A percentile compares a stretch with the other conserved stretches of the same genome.
phyloP scores from a whole-genome alignment of 2,888 invertebrate genomes.

The Cerastis rubricosa region DNA sequence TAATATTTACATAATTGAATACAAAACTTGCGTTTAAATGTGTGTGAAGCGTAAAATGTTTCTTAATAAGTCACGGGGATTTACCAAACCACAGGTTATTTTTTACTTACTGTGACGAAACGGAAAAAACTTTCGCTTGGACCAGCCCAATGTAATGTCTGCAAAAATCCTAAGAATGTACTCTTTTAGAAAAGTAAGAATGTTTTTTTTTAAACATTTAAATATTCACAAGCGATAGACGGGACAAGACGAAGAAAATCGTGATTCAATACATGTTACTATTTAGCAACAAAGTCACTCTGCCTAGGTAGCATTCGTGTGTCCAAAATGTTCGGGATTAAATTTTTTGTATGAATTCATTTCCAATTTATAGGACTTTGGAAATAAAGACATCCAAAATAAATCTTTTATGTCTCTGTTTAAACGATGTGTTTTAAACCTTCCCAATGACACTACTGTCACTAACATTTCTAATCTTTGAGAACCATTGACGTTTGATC shows the following conservation, averaged over 20 bases:
- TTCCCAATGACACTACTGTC: not conserved
- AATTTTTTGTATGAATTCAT: too few species aligned
- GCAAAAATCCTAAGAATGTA: conserved; percentile 17
- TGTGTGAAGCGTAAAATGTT: conserved; percentile 24
- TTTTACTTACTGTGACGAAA: conserved; percentile 2
- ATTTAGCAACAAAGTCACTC: too few species aligned
- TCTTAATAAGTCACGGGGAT: conserved; percentile 35
- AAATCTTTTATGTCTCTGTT: too few species aligned
- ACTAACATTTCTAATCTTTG: not conserved
- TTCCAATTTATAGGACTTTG: too few species aligned
- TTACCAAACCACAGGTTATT: conserved; percentile 17
- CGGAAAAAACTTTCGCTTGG: conserved; percentile 37
- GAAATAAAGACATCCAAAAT: too few species aligned
- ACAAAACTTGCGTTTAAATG: not conserved
- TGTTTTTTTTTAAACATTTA: not conserved
- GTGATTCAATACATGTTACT: too few species aligned
- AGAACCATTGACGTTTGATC: not conserved
- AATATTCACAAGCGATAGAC: too few species aligned
- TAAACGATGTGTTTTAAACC: too few species aligned
- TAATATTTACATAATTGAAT: conserved; percentile 13
- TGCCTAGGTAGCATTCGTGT: too few species aligned
- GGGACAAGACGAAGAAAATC: too few species aligned
- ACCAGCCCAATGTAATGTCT: not conserved
- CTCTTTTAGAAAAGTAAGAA: not conserved
- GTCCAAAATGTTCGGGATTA: too few species aligned